phyloP scores from a whole-genome alignment of 2,113 vertebrate species.

The Chionodraco myersi region DNA sequence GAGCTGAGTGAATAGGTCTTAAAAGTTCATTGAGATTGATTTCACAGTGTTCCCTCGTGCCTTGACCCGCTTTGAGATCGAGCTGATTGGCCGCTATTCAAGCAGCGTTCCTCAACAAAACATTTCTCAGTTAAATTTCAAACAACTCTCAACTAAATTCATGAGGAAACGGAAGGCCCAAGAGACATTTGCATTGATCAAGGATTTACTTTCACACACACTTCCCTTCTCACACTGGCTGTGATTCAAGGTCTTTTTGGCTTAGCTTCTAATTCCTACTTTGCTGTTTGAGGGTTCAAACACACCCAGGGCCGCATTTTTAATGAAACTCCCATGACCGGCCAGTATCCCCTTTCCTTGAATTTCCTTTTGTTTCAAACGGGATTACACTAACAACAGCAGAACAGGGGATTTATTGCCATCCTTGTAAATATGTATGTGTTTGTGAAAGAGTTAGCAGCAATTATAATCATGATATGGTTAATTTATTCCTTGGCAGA shows the following conservation, averaged over 20 bases:
- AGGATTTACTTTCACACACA: slow-evolving; percentile 81
- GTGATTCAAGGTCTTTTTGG: slow-evolving; percentile 83
- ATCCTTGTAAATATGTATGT: slow-evolving; percentile 50
- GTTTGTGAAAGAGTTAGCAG: slow-evolving; percentile 39
- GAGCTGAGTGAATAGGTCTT: slow-evolving; percentile 62
- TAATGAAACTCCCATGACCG: slow-evolving; percentile 81
- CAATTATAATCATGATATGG: slow-evolving; percentile 41
- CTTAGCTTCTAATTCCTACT: slow-evolving; percentile 82
- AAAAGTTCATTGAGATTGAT: slow-evolving; percentile 75
- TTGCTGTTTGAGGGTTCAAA: slow-evolving; percentile 78
- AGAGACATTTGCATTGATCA: slow-evolving; percentile 81
- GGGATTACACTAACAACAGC: slow-evolving; percentile 72
- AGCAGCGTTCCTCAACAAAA: slow-evolving; percentile 66
- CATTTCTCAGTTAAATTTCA: slow-evolving; percentile 77
- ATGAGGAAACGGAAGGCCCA: slow-evolving; percentile 67
- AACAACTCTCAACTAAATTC: slow-evolving; percentile 74
- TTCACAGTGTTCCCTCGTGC: slow-evolving; percentile 57
- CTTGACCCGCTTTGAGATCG: slow-evolving; percentile 66
- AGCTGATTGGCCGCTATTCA: slow-evolving; percentile 68
- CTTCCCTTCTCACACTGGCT: slow-evolving; percentile 74
- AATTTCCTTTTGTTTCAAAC: slow-evolving; percentile 60
- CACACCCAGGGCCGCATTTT: slow-evolving; percentile 74
- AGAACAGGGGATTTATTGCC: slow-evolving; percentile 45
- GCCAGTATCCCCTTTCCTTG: slow-evolving; percentile 60
- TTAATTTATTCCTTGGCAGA: slow-evolving; percentile 16